Conservation (phyloP, 2,888 invertebrate genomes). For the Heteropelma amictum region DNA sequence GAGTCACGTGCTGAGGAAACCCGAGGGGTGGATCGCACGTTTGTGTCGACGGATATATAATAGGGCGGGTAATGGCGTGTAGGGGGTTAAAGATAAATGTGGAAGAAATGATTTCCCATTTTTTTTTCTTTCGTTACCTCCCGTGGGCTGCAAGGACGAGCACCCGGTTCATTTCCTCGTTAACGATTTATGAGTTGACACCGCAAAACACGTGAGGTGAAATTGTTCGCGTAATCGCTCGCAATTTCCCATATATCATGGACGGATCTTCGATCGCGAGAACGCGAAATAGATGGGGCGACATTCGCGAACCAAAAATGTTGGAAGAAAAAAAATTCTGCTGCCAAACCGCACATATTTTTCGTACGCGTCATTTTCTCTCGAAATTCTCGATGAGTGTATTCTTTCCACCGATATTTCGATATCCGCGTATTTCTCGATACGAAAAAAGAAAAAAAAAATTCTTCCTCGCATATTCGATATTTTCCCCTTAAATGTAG, state of each 20-base stretch:
- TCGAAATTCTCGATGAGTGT: too few species aligned
- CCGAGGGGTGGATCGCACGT: slow-evolving; percentile 18
- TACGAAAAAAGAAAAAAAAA: too few species aligned
- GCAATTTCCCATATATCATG: slow-evolving; percentile 8
- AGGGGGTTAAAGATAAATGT: slow-evolving; percentile 8
- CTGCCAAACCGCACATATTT: too few species aligned
- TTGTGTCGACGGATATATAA: slow-evolving; percentile 32
- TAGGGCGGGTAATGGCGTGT: neutral
- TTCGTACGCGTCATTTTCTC: too few species aligned
- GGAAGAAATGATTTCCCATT: slow-evolving; percentile 30
- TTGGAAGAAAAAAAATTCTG: neutral
- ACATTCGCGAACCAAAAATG: neutral
- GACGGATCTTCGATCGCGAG: neutral
- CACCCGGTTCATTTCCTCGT: slow-evolving; percentile 8
- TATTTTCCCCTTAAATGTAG: too few species aligned
- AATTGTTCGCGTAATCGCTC: neutral
- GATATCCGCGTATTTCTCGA: too few species aligned
- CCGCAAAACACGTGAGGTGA: neutral
- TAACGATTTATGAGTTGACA: slow-evolving; percentile 41
- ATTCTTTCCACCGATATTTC: too few species aligned
- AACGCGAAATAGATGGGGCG: neutral
- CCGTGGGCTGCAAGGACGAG: neutral
- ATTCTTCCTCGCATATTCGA: too few species aligned
- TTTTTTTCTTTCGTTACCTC: too few species aligned
- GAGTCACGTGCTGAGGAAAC: slow-evolving; percentile 35